A percentile compares a stretch with the other conserved stretches of the same genome.
Conservation (phyloP, 1,140 invertebrate species). For the Lysiphlebus fabarum region DNA sequence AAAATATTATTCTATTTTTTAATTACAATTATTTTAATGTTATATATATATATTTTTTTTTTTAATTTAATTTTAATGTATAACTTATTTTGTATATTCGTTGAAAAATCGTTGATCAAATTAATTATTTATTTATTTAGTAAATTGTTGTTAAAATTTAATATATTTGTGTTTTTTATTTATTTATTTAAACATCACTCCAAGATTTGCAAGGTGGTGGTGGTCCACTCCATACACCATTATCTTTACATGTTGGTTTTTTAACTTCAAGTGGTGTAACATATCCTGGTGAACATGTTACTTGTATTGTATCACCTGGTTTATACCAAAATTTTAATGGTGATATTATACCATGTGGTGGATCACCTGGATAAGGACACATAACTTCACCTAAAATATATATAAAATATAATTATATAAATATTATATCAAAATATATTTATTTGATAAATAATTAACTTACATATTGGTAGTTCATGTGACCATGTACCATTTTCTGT, state of each 20-base stretch:
- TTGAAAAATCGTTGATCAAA: slow-evolving; percentile 3
- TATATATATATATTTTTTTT: too few relatives aligned
- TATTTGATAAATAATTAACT: slow-evolving; percentile 34
- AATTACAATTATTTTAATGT: too few relatives aligned
- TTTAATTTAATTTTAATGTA: slow-evolving; percentile 8
- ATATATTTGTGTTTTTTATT: slow-evolving; percentile 15
- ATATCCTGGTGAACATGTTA: slow-evolving; percentile 69
- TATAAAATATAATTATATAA: background rate
- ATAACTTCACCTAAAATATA: slow-evolving; percentile 67
- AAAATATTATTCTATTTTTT: too few relatives aligned
- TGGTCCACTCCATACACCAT: slow-evolving; percentile 53
- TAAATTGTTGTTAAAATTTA: slow-evolving; percentile 28
- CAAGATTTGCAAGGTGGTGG: slow-evolving; percentile 55
- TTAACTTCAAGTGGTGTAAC: slow-evolving; percentile 54
- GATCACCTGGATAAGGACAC: slow-evolving; percentile 72
- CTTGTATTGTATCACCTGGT: slow-evolving; percentile 69
- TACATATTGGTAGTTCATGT: slow-evolving; percentile 77
- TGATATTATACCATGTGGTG: slow-evolving; percentile 66
- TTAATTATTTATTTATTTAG: slow-evolving; percentile 7
- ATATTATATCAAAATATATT: background rate
- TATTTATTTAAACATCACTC: slow-evolving; percentile 48
- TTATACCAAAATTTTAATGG: slow-evolving; percentile 77
- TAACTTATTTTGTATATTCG: slow-evolving; percentile 19
- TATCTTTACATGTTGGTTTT: slow-evolving; percentile 49
- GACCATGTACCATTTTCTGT: slow-evolving; percentile 85